Evolutionary conservation across 2,888 invertebrate species (phyloP).

Genomic region (Drosophila antonietae): DNA sequence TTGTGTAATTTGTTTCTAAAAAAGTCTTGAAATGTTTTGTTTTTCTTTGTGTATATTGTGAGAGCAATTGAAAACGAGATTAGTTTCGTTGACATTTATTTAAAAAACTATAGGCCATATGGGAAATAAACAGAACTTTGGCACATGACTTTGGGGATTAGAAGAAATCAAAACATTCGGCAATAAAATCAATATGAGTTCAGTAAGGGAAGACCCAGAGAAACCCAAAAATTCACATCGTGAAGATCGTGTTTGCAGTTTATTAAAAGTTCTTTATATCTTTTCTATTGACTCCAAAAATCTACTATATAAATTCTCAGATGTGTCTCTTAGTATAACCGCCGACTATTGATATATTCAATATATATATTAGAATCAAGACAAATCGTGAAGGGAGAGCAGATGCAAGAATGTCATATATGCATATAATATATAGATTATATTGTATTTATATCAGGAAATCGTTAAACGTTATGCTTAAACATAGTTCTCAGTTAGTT

Average conservation of each 20-base stretch:
- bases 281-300: conserved; percentile 6
- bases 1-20: conserved; percentile 24
- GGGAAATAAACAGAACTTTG: conserved; percentile 1
- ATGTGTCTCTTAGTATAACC: conserved; percentile 4
- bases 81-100: conserved; percentile 43
- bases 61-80: conserved; percentile 5
- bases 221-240: conserved; percentile 41
- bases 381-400: conserved; percentile 5
- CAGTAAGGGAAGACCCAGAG: not conserved
- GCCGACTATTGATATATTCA: conserved; percentile 21
- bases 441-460: conserved; percentile 32
- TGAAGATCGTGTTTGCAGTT: conserved; percentile 33
- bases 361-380: conserved; percentile 25
- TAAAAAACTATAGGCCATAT: conserved; percentile 6
- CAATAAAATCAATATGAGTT: not conserved
- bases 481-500: conserved; percentile 23
- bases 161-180: not conserved
- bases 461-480: conserved; percentile 37
- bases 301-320: not conserved
- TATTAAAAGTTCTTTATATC: conserved; percentile 47
- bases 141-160: not conserved
- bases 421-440: conserved; percentile 30
- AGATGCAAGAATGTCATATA: conserved; percentile 20
- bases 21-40: conserved; percentile 42
- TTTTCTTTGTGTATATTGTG: conserved; percentile 4